Evolutionary conservation across 2,888 invertebrate species (phyloP).

Genomic region (Nephrotoma appendiculata): DNA sequence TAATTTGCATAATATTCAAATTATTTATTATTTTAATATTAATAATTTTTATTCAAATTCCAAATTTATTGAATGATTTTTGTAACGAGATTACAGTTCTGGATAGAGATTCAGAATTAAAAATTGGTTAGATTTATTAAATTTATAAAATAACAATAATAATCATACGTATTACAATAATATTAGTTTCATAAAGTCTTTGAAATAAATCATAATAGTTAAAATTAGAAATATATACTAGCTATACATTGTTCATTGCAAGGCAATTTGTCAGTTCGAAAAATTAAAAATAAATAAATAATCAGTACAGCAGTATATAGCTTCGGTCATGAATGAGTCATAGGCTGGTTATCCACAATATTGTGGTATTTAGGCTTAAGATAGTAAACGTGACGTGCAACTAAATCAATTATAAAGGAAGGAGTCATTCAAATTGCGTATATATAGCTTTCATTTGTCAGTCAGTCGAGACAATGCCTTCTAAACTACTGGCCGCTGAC

Average conservation of each 20-base stretch:
- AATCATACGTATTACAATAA: not conserved
- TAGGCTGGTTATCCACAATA: too few species aligned
- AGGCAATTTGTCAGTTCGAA: not conserved
- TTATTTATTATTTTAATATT: not conserved
- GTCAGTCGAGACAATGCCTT: too few species aligned
- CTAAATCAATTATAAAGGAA: too few species aligned
- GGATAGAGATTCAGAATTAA: not conserved
- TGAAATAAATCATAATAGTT: not conserved
- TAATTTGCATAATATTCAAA: not conserved
- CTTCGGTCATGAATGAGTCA: not conserved
- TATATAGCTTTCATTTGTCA: too few species aligned
- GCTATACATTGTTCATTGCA: not conserved
- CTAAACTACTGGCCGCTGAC: too few species aligned
- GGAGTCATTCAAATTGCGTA: too few species aligned
- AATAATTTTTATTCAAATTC: not conserved
- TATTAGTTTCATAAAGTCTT: not conserved
- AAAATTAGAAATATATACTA: not conserved
- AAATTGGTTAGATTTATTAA: not conserved
- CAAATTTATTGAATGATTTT: not conserved
- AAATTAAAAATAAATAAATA: not conserved
- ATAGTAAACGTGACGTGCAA: too few species aligned
- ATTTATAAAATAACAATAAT: not conserved
- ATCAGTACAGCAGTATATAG: not conserved
- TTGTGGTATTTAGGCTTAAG: too few species aligned
- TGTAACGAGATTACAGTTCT: not conserved